Evolutionary conservation across 2,797 vertebrate species (phyloP), one percentile per base, ranked within the genome.

Genomic region (Gymnoscopelus microlampas): DNA sequence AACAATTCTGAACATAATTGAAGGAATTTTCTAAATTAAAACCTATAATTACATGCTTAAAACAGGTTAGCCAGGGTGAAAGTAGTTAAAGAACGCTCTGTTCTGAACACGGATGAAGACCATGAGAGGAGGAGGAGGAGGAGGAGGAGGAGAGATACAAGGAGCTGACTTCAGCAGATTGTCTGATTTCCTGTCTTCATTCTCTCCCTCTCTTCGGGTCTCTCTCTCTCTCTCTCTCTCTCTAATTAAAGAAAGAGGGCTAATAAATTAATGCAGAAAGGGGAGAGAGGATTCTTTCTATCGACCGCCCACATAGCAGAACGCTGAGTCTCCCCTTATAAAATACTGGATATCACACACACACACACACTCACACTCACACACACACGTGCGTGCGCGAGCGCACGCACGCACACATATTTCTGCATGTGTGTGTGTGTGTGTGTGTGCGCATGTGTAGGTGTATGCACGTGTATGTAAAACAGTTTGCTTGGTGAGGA

Each of bases 161-260:
- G 57, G 54, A 76, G 84, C 79, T 86, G 82, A 90, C 75, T 77
- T 82, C 83, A 88, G 82, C 86, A 87, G 70, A 60, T 73, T 64
- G 24, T 73, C 62, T 63, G 61, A 68, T 64, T 69, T 80, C 70
- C 71, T 85, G 70, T 78, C 73, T 57, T 62, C 71, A 58, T 73
- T 23, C 75, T 74, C 77, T 75, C 56, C 53, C 74, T 60, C 64
- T 53, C 32, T 39, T 32, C 68, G 19, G 19, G 19, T 72, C 61
- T 56, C 58, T 49, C 44, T 66, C 70, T 49, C 78, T 66, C 70
- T 49, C 78, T 66, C 68, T 68, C 70, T 68, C 67, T 75, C 71
- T 88, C 83, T 85, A 88, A 88, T 86, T 86, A 87, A 82, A 83
- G 75, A 83, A 88, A 85, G 67, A 78, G 68, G 74, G 84, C 73